Evolutionary conservation across 2,888 invertebrate species (phyloP).

Genomic region (Adelognathus sp.): DNA sequence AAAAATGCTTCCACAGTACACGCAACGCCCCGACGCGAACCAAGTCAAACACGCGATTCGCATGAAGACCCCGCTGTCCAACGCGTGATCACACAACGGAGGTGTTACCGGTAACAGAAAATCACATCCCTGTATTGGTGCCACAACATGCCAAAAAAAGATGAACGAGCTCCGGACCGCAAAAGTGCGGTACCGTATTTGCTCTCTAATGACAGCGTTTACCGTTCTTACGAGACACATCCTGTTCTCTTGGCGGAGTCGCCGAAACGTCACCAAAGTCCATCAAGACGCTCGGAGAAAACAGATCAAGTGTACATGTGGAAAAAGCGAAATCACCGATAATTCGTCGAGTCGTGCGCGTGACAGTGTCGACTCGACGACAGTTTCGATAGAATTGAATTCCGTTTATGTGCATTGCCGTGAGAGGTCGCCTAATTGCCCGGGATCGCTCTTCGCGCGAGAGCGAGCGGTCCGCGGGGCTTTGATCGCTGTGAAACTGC

Average conservation of each 20-base stretch:
- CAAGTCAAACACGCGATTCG: conserved; percentile 2
- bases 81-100: conserved; percentile 16
- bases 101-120: conserved; percentile 32
- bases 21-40: background rate
- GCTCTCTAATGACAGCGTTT: conserved; percentile 71
- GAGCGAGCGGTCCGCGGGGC: background rate
- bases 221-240: conserved; percentile 69
- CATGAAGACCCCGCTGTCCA: background rate
- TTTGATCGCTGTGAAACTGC: conserved; percentile 7
- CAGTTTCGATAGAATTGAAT: conserved; percentile 19
- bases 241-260: background rate
- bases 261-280: background rate
- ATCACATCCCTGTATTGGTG: conserved; percentile 8
- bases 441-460: conserved; percentile 5
- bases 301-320: background rate
- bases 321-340: conserved; percentile 63
- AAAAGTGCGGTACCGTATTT: conserved; percentile 62
- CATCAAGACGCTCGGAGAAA: background rate
- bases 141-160: conserved; percentile 9
- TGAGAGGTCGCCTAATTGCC: conserved; percentile 34
- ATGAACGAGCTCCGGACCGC: conserved; percentile 61
- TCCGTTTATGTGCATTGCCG: conserved; percentile 7
- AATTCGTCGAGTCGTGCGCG: conserved; percentile 56
- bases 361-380: background rate
- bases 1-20: conserved; percentile 4